A percentile compares a stretch with the other conserved stretches of the same genome.
Conservation (phyloP, 2,797 vertebrate genomes). For the Moxostoma hubbsi region DNA sequence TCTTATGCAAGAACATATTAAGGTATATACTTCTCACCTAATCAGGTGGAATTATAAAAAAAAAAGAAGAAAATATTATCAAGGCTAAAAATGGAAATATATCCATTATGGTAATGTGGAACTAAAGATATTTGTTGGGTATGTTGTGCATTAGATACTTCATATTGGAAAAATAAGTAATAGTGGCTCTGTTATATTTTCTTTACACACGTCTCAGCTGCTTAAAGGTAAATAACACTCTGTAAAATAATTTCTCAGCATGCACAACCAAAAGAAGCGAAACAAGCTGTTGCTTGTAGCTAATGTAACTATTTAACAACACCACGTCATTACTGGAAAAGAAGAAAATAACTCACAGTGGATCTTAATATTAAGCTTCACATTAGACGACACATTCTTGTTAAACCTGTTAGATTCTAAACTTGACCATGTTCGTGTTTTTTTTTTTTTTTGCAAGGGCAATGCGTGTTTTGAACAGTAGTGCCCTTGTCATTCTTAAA, state of each 20-base stretch:
- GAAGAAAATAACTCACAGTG: conserved; percentile 58
- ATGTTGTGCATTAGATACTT: conserved; percentile 57
- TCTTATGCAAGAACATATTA: conserved; percentile 40
- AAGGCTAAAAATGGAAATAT: conserved; percentile 15
- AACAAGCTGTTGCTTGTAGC: conserved; percentile 34
- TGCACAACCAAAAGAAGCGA: conserved; percentile 56
- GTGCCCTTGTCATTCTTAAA: neutral
- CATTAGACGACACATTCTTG: conserved; percentile 49
- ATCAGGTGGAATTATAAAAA: neutral
- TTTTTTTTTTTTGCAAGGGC: conserved; percentile 19
- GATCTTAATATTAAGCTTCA: conserved; percentile 58
- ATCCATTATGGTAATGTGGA: neutral
- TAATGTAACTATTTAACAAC: conserved; percentile 44
- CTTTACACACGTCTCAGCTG: conserved; percentile 54
- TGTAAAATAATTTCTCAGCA: conserved; percentile 58
- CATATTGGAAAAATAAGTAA: too few relatives aligned
- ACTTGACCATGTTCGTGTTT: conserved; percentile 40
- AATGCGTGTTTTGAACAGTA: conserved; percentile 11
- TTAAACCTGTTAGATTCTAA: conserved; percentile 50
- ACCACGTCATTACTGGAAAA: conserved; percentile 59
- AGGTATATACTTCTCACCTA: conserved; percentile 34
- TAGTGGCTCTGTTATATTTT: conserved; percentile 63
- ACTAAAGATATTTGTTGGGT: conserved; percentile 20
- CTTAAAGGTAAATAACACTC: conserved; percentile 60
- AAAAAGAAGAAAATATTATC: neutral